Evolutionary conservation across 2,888 invertebrate species (phyloP).

Genomic region (Aromia moschata): DNA sequence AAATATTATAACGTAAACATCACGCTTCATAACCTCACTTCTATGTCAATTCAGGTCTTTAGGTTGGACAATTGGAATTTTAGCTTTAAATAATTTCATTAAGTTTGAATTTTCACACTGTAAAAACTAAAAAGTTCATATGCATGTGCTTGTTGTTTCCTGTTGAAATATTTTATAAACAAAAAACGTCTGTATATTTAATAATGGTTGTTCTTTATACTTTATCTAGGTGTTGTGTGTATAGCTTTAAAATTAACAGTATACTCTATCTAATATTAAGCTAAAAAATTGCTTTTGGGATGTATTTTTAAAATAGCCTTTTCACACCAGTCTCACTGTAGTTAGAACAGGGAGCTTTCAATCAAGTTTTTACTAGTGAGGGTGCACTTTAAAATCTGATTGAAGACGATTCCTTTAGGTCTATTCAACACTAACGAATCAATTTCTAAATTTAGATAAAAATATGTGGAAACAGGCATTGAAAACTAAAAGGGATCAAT

Average conservation of each 20-base stretch:
- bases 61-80: constrained; percentile 36
- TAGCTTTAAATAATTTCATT: constrained; percentile 42
- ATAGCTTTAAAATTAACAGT: constrained; percentile 52
- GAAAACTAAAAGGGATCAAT: constrained; percentile 38
- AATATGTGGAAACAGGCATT: constrained; percentile 46
- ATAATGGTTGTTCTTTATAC: constrained; percentile 61
- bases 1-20: constrained; percentile 25
- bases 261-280: constrained; percentile 30
- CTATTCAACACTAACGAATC: constrained; percentile 48
- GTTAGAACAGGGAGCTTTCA: constrained; percentile 27
- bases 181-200: constrained; percentile 53
- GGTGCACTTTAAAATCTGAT: constrained; percentile 33
- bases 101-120: constrained; percentile 50
- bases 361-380: constrained; percentile 29
- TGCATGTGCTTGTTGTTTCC: constrained; percentile 62
- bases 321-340: constrained; percentile 35
- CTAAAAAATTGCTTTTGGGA: constrained; percentile 42
- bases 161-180: constrained; percentile 59
- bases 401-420: constrained; percentile 32
- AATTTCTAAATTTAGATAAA: constrained; percentile 52
- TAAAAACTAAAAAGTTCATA: constrained; percentile 51
- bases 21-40: constrained; percentile 33
- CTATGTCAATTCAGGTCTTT: constrained; percentile 36
- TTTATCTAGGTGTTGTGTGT: constrained; percentile 63
- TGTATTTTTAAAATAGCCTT: constrained; percentile 45